A percentile compares a stretch with the other conserved stretches of the same genome.
Evolutionary conservation across 2,113 vertebrate species (phyloP).

Genomic region (Paralichthys olivaceus): DNA sequence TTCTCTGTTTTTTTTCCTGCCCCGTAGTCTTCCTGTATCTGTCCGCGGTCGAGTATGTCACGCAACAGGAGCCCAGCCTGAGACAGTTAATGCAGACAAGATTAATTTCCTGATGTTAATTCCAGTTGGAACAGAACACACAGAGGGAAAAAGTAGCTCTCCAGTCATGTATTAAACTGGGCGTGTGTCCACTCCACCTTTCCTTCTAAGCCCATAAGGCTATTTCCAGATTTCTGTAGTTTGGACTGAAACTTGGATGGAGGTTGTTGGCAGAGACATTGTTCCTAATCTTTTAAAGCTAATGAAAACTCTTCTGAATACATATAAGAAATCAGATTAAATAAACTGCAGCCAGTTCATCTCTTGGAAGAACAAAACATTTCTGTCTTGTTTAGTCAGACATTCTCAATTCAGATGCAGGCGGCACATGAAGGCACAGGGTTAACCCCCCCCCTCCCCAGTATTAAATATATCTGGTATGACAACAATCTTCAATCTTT

Average conservation of each 20-base stretch:
- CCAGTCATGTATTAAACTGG: conserved; percentile 71
- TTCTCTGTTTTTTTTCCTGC: conserved; percentile 5
- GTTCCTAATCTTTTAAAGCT: conserved; percentile 27
- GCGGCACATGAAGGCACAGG: conserved; percentile 17
- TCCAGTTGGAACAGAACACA: conserved; percentile 66
- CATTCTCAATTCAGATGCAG: conserved; percentile 31
- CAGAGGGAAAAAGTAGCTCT: conserved; percentile 36
- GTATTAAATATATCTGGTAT: conserved; percentile 64
- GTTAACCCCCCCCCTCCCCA: conserved; percentile 25
- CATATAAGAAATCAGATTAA: conserved; percentile 14
- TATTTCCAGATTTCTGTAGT: conserved; percentile 70
- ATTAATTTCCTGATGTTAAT: conserved; percentile 79
- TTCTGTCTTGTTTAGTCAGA: conserved; percentile 11
- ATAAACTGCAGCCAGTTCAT: conserved; percentile 7
- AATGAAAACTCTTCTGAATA: conserved; percentile 23
- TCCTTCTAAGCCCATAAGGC: conserved; percentile 66
- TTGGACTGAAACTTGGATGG: conserved; percentile 56
- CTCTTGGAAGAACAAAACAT: conserved; percentile 12
- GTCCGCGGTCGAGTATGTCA: conserved; percentile 59
- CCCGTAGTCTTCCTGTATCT: conserved; percentile 50
- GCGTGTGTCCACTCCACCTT: conserved; percentile 74
- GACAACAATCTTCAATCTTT: conserved; percentile 66
- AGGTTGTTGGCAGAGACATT: conserved; percentile 45
- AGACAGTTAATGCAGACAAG: conserved; percentile 76
- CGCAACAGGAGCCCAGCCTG: conserved; percentile 60